Conservation (phyloP, 2,888 invertebrate genomes). For the Catocala sponsa region DNA sequence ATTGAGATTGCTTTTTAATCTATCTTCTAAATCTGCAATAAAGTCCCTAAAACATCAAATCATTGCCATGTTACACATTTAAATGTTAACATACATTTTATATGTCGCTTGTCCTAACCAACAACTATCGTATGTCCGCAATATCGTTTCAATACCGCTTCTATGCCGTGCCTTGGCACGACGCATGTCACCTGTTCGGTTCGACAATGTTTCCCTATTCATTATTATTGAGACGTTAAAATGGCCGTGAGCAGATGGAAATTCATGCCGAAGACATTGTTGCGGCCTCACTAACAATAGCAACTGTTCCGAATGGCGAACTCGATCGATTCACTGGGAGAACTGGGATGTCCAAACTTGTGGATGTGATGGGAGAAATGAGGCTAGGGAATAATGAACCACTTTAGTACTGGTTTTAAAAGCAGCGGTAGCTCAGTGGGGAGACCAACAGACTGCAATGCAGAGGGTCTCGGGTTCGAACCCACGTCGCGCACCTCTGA, state of each 20-base stretch:
- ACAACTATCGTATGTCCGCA: neutral
- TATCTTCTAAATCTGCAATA: too few species aligned
- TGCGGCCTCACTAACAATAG: conserved; percentile 39
- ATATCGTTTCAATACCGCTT: conserved; percentile 16
- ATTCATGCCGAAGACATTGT: conserved; percentile 60
- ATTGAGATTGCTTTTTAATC: too few species aligned
- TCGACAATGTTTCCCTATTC: conserved; percentile 61
- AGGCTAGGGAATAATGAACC: neutral
- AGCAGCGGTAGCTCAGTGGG: too few species aligned
- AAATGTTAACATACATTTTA: too few species aligned
- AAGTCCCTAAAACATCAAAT: too few species aligned
- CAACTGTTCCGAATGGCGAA: conserved; percentile 29
- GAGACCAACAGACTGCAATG: too few species aligned
- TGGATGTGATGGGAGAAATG: neutral
- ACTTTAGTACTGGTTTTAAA: too few species aligned
- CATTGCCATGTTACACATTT: too few species aligned
- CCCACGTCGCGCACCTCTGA: too few species aligned
- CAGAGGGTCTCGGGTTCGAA: too few species aligned
- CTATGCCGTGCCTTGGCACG: conserved; percentile 18
- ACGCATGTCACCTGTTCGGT: conserved; percentile 50
- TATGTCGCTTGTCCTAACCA: too few species aligned
- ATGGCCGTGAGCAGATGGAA: conserved; percentile 53
- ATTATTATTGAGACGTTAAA: conserved; percentile 56
- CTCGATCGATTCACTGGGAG: conserved; percentile 28
- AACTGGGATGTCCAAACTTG: conserved; percentile 15